phyloP scores from a whole-genome alignment of 2,797 vertebrate species.

The Danio kyathit region DNA sequence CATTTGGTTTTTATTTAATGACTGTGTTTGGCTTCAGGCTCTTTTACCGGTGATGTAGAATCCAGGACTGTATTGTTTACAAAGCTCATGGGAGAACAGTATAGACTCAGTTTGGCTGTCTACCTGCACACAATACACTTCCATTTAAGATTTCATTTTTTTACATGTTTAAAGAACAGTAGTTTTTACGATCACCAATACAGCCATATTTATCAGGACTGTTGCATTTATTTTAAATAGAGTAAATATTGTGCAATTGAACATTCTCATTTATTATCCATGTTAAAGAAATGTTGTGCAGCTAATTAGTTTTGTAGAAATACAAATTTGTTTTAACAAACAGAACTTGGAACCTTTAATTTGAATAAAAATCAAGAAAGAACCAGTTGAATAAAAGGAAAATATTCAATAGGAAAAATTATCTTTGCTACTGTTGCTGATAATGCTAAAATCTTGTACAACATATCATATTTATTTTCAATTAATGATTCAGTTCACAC shows the following conservation, averaged over 20 bases:
- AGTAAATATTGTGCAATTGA: no score
- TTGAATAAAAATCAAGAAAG: no score
- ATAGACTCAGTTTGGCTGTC: not conserved
- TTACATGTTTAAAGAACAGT: not conserved
- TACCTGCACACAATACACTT: not conserved
- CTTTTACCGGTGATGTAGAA: not conserved
- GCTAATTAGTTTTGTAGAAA: not conserved
- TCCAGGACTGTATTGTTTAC: constrained; percentile 9
- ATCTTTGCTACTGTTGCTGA: no score
- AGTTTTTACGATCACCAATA: not conserved
- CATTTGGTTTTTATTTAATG: constrained; percentile 35
- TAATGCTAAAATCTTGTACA: no score
- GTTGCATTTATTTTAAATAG: no score
- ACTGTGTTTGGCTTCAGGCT: not conserved
- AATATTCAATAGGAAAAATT: no score
- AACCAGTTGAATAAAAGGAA: no score
- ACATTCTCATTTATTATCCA: not conserved
- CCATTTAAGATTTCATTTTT: not conserved
- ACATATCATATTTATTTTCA: no score
- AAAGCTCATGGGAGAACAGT: constrained; percentile 11
- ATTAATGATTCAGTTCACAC: no score
- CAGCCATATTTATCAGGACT: no score
- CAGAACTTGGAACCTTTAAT: no score
- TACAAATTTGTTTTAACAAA: no score
- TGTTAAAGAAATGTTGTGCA: not conserved